Evolutionary conservation across 2,888 invertebrate genomes (phyloP).

Genomic region (Carcina quercana): DNA sequence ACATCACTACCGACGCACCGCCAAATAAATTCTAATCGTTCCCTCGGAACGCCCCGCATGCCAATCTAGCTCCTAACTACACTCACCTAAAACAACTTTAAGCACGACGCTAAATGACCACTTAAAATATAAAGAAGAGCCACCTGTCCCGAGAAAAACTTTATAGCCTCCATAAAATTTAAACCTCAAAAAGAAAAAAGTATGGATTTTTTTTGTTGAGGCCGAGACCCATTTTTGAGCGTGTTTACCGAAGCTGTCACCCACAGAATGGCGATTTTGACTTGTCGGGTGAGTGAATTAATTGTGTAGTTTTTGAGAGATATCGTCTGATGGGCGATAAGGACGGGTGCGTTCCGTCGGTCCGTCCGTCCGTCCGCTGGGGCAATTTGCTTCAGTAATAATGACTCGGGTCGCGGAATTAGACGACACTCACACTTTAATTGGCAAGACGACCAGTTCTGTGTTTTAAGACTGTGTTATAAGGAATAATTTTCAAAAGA

Average conservation of each 20-base stretch:
- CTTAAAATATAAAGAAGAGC: slow-evolving; percentile 70
- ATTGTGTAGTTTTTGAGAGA: slow-evolving; percentile 63
- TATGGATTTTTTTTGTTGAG: slow-evolving; percentile 56
- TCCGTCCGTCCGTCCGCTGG: no score
- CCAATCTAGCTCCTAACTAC: slow-evolving; percentile 58
- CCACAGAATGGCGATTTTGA: slow-evolving; percentile 71
- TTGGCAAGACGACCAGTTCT: slow-evolving; percentile 37
- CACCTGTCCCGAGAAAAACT: slow-evolving; percentile 73
- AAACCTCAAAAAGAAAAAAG: slow-evolving; percentile 68
- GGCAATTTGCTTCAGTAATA: slow-evolving; percentile 55
- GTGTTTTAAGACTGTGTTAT: no score
- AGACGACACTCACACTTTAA: slow-evolving; percentile 39
- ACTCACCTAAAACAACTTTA: slow-evolving; percentile 43
- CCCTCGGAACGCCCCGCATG: slow-evolving; percentile 31
- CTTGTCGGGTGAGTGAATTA: slow-evolving; percentile 62
- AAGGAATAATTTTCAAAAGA: no score
- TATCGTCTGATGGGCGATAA: slow-evolving; percentile 65
- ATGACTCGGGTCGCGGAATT: slow-evolving; percentile 40
- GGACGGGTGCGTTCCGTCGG: slow-evolving; percentile 43
- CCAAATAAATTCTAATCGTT: slow-evolving; percentile 68
- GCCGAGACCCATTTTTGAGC: slow-evolving; percentile 62
- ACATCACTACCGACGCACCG: slow-evolving; percentile 70
- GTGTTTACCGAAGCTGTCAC: slow-evolving; percentile 74
- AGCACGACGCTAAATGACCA: slow-evolving; percentile 40
- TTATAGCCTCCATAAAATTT: slow-evolving; percentile 72